Evolutionary conservation across 2,113 vertebrate genomes (phyloP), one percentile per base, ranked within the genome.

Genomic region (Chaetodon trifascialis): DNA sequence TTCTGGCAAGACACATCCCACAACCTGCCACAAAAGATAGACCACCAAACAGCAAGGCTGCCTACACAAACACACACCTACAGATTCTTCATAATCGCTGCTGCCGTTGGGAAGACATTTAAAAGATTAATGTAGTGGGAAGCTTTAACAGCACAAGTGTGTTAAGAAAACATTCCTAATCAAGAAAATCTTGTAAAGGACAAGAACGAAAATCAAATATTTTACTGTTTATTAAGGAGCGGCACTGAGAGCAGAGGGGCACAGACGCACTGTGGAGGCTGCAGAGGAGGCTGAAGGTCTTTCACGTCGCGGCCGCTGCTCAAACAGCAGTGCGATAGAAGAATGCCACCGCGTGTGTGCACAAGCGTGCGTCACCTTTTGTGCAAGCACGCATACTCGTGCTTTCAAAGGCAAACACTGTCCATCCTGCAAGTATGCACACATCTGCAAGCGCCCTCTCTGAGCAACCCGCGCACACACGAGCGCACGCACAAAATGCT

Each of bases 281-380:
- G 73, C 6, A 30, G 64, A 73, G 11, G 70, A 73, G 60, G 30
- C 38, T 40, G 46, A 55, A 67, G 56, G 54, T 86, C 72, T 74
- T 76, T 63, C 69, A 62, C 21, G 15, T 46, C 30, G 19, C 44
- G 14, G 23, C 54, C n/a, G 19, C 76, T 56, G 74, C 44, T 74
- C 82, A 85, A 89, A 90, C 38, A 80, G 40, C 64, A 80, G 54
- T 1, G 56, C 63, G 65, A 46, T 49, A 51, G 76, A 85, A 85
- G 82, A 81, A 81, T 83, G 79, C 55, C 49, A 60, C 69, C 38
- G 47, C 75, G 68, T 76, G 86, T 70, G 84, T 82, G 76, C 76
- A 86, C 73, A 88, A 65, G 71, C 81, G 82, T 86, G 74, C 58
- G 77, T 88, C 86, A 90, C 68, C 87, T 88, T 88, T 86, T 90